These are phyloP conservation scores for Trachelus stipa DNA, from an alignment of 2,888 invertebrate genomes.

Conservation along the genomic window DNA sequence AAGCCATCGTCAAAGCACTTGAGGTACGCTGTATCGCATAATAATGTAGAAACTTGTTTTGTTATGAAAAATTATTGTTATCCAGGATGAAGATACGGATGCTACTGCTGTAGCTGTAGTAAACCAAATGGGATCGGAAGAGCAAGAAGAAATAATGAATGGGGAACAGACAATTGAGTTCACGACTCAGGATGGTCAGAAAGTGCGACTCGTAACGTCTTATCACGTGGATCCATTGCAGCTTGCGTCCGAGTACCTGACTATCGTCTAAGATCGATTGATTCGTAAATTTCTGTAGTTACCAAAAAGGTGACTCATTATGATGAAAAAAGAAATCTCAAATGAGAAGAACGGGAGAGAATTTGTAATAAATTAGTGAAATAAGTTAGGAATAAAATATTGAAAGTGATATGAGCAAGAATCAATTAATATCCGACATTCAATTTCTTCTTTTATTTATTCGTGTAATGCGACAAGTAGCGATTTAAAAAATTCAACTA, in stretches of 20 bases:
- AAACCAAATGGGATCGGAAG: constrained; percentile 49
- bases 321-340: background rate
- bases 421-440: background rate
- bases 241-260: constrained; percentile 64
- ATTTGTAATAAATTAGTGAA: background rate
- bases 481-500: background rate
- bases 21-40: constrained; percentile 39
- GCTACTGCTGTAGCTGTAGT: constrained; percentile 53
- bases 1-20: constrained; percentile 53
- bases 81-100: constrained; percentile 54
- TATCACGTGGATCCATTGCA: constrained; percentile 68
- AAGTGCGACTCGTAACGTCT: constrained; percentile 73
- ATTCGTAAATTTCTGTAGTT: background rate
- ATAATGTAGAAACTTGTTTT: background rate
- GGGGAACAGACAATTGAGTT: constrained; percentile 68
- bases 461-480: background rate
- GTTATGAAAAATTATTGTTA: background rate
- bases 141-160: constrained; percentile 46
- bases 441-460: background rate
- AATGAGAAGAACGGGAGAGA: background rate
- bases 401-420: background rate
- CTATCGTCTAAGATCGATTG: constrained; percentile 54
- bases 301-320: background rate
- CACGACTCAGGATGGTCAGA: constrained; percentile 71
- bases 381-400: background rate